Percentiles rank a stretch among this genome's conserved stretches.
Evolutionary conservation across 2,797 vertebrate genomes (phyloP).

Genomic region (Crocidura indochinensis): DNA sequence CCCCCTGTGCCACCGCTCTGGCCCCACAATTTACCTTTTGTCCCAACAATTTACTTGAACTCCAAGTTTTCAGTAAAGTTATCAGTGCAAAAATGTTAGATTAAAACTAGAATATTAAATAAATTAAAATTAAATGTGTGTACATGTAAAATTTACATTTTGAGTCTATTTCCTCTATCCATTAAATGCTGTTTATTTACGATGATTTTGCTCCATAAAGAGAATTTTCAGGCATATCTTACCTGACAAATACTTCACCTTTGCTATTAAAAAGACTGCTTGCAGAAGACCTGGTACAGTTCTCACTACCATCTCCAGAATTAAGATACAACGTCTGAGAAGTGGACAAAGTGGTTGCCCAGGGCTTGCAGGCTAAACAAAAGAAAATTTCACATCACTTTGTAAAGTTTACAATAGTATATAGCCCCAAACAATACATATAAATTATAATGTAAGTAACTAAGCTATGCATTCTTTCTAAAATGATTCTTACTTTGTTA

Average conservation of each 20-base stretch:
- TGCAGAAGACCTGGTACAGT: conserved; percentile 95
- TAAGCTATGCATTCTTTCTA: conserved; percentile 14
- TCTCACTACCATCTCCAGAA: conserved; percentile 96
- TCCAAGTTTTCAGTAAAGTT: conserved; percentile 5
- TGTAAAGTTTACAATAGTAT: background rate
- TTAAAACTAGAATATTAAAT: conserved; percentile 35
- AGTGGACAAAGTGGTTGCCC: conserved; percentile 94
- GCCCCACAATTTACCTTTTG: too few relatives aligned
- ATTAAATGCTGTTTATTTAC: background rate
- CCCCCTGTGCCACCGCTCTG: too few relatives aligned
- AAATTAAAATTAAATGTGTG: conserved; percentile 48
- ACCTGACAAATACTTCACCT: conserved; percentile 97
- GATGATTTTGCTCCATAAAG: too few relatives aligned
- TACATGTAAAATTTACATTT: conserved; percentile 23
- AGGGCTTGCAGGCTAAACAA: conserved; percentile 91
- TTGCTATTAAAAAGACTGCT: conserved; percentile 95
- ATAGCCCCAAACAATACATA: background rate
- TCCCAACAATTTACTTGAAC: background rate
- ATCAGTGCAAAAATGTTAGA: conserved; percentile 38
- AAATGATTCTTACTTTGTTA: conserved; percentile 52
- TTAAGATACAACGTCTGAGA: conserved; percentile 94
- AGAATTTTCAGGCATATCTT: conserved; percentile 68
- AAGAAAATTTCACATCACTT: conserved; percentile 45
- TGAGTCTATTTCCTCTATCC: background rate
- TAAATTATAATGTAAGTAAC: conserved; percentile 28